These are phyloP conservation scores for Melanophora roralis DNA, from an alignment of 2,888 invertebrate species.

Conservation along the genomic window DNA sequence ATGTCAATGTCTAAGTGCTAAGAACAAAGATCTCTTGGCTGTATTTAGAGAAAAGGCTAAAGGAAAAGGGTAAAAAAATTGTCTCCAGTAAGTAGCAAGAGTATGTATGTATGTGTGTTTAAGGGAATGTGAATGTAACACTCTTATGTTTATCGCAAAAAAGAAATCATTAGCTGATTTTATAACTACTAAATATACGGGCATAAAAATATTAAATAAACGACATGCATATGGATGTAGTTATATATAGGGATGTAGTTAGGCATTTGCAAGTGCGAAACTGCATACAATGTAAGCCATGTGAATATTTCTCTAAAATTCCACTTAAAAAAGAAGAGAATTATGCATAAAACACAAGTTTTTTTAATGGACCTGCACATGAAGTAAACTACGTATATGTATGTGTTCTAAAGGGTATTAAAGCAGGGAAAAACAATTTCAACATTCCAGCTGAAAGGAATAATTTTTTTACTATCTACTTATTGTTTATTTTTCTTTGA, in stretches of 20 bases:
- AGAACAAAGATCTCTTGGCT: slow-evolving; percentile 28
- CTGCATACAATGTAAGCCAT: background rate
- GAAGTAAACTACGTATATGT: too few relatives aligned
- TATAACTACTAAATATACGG: slow-evolving; percentile 36
- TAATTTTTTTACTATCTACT: too few relatives aligned
- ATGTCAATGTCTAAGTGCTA: slow-evolving; percentile 50
- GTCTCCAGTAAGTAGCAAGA: background rate
- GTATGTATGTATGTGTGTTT: background rate
- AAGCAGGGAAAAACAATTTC: too few relatives aligned
- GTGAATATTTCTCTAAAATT: slow-evolving; percentile 34
- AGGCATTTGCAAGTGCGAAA: background rate
- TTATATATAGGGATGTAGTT: background rate
- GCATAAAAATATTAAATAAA: slow-evolving; percentile 14
- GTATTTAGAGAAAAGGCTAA: background rate
- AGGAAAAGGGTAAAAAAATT: background rate
- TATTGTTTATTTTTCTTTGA: too few relatives aligned
- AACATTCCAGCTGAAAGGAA: too few relatives aligned
- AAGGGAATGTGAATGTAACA: slow-evolving; percentile 18
- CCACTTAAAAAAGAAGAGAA: slow-evolving; percentile 34
- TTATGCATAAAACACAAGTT: slow-evolving; percentile 60
- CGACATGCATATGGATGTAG: background rate
- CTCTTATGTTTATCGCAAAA: slow-evolving; percentile 55
- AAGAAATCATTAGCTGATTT: slow-evolving; percentile 58
- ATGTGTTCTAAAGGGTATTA: slow-evolving; percentile 15
- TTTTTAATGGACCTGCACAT: slow-evolving; percentile 37